Evolutionary conservation across 2,888 invertebrate species (phyloP).

Genomic region (Amphipoea lucens): DNA sequence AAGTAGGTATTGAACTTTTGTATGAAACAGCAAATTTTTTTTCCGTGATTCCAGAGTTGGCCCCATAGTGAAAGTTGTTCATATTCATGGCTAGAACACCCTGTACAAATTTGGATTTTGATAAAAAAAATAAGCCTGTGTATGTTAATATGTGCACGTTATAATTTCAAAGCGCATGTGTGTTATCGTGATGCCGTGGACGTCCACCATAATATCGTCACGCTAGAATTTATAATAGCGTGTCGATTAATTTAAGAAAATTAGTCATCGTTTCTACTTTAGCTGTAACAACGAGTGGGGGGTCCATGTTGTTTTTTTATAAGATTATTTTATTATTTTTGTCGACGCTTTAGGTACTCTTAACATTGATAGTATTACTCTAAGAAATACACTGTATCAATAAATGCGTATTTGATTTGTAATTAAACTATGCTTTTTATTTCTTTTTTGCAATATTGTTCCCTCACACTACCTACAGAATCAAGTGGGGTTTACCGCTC

Average conservation of each 20-base stretch:
- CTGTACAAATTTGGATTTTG: no score
- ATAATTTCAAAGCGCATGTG: neutral
- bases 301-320: conserved; percentile 57
- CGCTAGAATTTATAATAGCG: neutral
- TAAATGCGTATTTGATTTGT: conserved; percentile 69
- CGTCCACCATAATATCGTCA: neutral
- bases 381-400: conserved; percentile 71
- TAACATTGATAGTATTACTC: conserved; percentile 68
- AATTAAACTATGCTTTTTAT: neutral
- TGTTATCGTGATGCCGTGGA: neutral
- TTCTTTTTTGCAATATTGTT: neutral
- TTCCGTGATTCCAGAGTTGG: no score
- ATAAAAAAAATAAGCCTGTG: no score
- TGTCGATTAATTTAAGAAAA: neutral
- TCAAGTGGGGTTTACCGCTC: neutral
- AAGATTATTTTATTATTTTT: conserved; percentile 52
- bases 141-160: neutral
- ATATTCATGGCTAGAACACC: no score
- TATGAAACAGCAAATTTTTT: no score
- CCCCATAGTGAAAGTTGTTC: no score
- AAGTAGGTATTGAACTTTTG: no score
- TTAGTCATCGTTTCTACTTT: neutral
- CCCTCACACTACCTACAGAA: neutral
- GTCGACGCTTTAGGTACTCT: conserved; percentile 57
- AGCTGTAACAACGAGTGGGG: conserved; percentile 41